phyloP scores from a whole-genome alignment of 2,797 vertebrate genomes.

The Ctenosaura bakeri region DNA sequence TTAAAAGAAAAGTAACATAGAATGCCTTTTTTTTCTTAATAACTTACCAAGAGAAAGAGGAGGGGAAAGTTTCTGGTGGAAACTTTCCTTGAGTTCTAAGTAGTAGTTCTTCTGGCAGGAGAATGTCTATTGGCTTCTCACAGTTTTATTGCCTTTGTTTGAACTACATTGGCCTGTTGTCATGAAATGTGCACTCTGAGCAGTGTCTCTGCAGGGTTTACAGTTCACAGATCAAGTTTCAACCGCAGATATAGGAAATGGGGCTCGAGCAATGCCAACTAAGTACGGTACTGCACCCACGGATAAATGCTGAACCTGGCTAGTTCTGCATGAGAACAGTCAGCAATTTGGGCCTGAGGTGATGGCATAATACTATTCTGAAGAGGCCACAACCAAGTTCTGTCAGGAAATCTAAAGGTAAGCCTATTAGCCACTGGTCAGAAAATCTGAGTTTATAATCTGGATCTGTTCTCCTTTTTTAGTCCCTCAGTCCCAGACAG shows the following conservation, averaged over 20 bases:
- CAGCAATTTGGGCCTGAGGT: constrained; percentile 64
- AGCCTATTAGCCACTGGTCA: constrained; percentile 12
- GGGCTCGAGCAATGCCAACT: constrained; percentile 58
- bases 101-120: constrained; percentile 62
- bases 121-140: constrained; percentile 68
- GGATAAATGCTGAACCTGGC: constrained; percentile 46
- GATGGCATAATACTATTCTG: constrained; percentile 20
- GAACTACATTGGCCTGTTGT: constrained; percentile 72
- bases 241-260: constrained; percentile 71
- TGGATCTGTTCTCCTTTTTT: constrained; percentile 24
- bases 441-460: not conserved
- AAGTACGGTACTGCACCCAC: constrained; percentile 58
- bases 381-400: constrained; percentile 55
- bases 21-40: constrained; percentile 65
- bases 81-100: constrained; percentile 61
- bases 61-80: constrained; percentile 15
- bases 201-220: constrained; percentile 73
- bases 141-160: constrained; percentile 73
- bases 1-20: constrained; percentile 66
- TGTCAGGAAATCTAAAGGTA: constrained; percentile 36
- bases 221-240: constrained; percentile 65
- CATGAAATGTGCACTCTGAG: constrained; percentile 65
- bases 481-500: constrained; percentile 61
- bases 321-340: constrained; percentile 71
- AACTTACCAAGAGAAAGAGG: constrained; percentile 46